Base-by-base conservation (phyloP, 2,888 invertebrate species). In the Dynastes grantii region DNA sequence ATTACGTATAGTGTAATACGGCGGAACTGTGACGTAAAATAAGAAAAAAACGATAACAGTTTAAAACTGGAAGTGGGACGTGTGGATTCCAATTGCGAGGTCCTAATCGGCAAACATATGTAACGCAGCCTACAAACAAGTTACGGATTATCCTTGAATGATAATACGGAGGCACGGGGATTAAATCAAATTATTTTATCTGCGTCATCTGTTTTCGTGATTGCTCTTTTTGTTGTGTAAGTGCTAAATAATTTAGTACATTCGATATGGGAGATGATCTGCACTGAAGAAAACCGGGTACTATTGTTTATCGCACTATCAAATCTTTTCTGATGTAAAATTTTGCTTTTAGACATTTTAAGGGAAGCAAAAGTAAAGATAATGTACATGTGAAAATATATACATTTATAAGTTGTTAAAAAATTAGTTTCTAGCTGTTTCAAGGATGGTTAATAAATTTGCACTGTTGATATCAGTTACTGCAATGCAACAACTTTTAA, bases 111-210 rank as follows among this genome's bases (percentile, higher is more conserved):
- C 27, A 67, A 67, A 67, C 45, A 67, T 67, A 67, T 67, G 22
- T 16, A 67, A 11, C 16, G 27, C 67, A 45, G 22, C 67, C 22
- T 11, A 49, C 67, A 67, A 67, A 67, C 45, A 27, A 67, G 45
- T 67, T 8, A 16, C 9, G 16, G 45, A 45, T 67, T 67, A 67
- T 67, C 67, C 67, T 67, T 67, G 67, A 45, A 45, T 27, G 64
- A 64, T 37, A 58, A 58, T 63, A 67, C 49, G 67, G 49, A 67
- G 67, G 22, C 49, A 67, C 67, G 49, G 27, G 49, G 67, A 29
- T 16, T 45, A 49, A 45, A 67, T 67, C 45, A 49, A 67, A 67
- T 45, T 67, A 67, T 49, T 49, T 67, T 45, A 67, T 49, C 22
- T 6, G 45, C 67, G 13, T 49, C 49, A 67, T 27, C 27, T 45